These are phyloP conservation scores for Serranus cabrilla DNA, from an alignment of 2,797 vertebrate genomes.

Conservation along the genomic window DNA sequence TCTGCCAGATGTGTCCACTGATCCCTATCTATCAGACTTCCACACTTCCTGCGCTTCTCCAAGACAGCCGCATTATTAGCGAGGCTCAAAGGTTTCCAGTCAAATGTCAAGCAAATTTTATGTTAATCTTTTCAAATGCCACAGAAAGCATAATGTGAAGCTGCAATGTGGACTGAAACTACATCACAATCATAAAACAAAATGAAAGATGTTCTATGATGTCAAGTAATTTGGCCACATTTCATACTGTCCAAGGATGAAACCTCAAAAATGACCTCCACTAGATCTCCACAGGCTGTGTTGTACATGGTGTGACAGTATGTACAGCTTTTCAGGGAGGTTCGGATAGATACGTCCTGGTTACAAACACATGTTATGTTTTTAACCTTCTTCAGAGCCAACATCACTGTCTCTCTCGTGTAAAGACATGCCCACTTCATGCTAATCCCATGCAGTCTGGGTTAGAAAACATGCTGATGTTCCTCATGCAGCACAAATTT, in stretches of 20 bases:
- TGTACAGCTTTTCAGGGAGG: not conserved
- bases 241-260: not conserved
- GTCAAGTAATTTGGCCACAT: not conserved
- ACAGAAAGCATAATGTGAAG: constrained; percentile 22
- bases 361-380: not conserved
- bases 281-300: not conserved
- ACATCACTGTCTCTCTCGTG: too few species aligned
- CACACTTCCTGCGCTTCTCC: constrained; percentile 24
- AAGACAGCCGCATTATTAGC: constrained; percentile 26
- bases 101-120: constrained; percentile 48
- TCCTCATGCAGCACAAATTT: too few species aligned
- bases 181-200: not conserved
- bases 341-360: not conserved
- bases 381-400: too few species aligned
- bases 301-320: not conserved
- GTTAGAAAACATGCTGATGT: too few species aligned
- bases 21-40: constrained; percentile 72
- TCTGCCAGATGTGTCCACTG: constrained; percentile 79
- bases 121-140: constrained; percentile 55
- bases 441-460: too few species aligned
- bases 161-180: constrained; percentile 6
- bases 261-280: not conserved
- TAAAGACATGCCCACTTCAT: too few species aligned
- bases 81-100: constrained; percentile 26
- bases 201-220: not conserved